Conservation (phyloP, 2,888 invertebrate species). For the Chrysotoxum bicinctum region DNA sequence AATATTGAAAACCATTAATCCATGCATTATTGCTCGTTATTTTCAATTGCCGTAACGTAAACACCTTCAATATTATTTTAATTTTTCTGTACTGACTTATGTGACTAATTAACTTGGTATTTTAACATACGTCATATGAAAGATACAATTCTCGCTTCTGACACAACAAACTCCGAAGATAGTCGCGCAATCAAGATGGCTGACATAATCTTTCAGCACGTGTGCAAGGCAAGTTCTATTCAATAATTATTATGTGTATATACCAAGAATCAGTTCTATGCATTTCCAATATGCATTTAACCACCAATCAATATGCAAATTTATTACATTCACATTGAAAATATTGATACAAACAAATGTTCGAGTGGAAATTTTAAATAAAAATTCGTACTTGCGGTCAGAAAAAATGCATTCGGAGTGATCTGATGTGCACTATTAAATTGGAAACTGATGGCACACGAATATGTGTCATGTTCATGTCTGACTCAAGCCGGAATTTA, state of each 20-base stretch:
- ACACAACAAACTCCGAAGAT: background rate
- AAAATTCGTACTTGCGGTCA: background rate
- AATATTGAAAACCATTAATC: constrained; percentile 26
- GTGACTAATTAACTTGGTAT: constrained; percentile 39
- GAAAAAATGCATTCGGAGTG: background rate
- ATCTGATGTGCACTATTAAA: constrained; percentile 40
- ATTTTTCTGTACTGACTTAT: background rate
- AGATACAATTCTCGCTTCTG: constrained; percentile 3
- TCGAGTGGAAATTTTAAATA: constrained; percentile 36
- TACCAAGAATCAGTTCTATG: background rate
- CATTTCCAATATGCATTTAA: background rate
- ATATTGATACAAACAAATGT: constrained; percentile 50
- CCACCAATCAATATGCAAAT: constrained; percentile 55
- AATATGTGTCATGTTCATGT: background rate
- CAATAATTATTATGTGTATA: too few relatives aligned
- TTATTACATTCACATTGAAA: constrained; percentile 23
- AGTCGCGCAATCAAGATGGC: background rate
- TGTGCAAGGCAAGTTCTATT: constrained; percentile 30
- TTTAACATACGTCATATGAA: constrained; percentile 41
- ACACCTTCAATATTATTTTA: background rate
- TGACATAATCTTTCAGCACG: constrained; percentile 45
- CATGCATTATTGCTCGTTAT: constrained; percentile 36
- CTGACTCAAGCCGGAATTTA: constrained; percentile 40
- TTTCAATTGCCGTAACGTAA: constrained; percentile 30
- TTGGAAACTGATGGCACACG: background rate